Evolutionary conservation across 2,113 vertebrate genomes (phyloP).

Genomic region (Falco punctatus): DNA sequence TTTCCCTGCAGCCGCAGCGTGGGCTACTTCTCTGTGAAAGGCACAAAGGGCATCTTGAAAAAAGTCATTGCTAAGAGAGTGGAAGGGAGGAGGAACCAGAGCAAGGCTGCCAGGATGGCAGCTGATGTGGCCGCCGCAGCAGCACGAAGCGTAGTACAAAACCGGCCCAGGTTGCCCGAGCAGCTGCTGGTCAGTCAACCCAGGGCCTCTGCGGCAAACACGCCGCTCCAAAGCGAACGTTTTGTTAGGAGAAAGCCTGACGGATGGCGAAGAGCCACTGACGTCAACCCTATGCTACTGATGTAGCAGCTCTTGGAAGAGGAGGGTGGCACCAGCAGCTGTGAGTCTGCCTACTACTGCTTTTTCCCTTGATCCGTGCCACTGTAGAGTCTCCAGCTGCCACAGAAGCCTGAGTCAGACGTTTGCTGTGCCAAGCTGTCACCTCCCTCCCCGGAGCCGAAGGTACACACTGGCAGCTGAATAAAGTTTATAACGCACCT

Average conservation of each 20-base stretch:
- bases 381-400: not conserved
- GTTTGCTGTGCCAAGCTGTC: not conserved
- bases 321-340: not conserved
- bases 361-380: not conserved
- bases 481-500: not conserved
- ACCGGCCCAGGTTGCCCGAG: not conserved
- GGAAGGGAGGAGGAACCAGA: not conserved
- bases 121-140: not conserved
- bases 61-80: not conserved
- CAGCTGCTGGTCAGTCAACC: not conserved
- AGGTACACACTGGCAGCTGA: not conserved
- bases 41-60: not conserved
- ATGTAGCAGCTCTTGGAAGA: not conserved
- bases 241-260: not conserved
- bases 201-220: not conserved
- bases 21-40: not conserved
- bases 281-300: not conserved
- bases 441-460: not conserved
- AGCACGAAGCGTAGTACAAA: rapidly evolving
- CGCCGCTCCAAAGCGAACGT: rapidly evolving
- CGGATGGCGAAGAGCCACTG: not conserved
- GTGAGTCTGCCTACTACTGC: not conserved
- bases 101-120: not conserved
- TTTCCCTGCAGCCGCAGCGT: not conserved
- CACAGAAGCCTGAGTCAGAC: not conserved